Evolutionary conservation across 2,113 vertebrate genomes (phyloP), one percentile per base, ranked within the genome.

Genomic region (Synodontis membranacea): DNA sequence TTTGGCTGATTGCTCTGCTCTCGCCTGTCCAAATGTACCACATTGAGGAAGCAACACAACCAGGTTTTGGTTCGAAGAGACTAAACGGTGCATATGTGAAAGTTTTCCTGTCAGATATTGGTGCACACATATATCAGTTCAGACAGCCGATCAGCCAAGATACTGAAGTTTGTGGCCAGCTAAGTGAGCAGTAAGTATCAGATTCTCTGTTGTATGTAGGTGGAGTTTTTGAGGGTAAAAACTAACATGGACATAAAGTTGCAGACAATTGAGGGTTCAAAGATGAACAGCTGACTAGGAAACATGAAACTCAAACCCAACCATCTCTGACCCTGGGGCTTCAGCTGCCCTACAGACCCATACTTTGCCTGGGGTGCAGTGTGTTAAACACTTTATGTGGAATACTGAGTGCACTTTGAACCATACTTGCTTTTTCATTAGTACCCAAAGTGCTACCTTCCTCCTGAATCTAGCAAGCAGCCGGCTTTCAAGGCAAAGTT

Each of bases 301-400:
- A 56, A 86, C 84, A 79, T 79, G 72, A 82, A 83, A 83, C 84
- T 86, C 56, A 42, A 80, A 56, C 60, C 10, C 21, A 74, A 70
- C 19, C 56, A 39, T 34, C n/a, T 44, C 23, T 44, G 84, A 82
- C 79, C 70, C 70, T 34, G 66, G 84, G 34, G 48, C 70, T 37
- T 66, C 87, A 82, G 78, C 78, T 88, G 68, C 80, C 52, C 25
- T 31, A 44, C 25, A 23, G 60, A 76, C 21, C 46, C 46, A 83
- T 42, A 83, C 80, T 82, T 75, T n/a, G 25, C 23, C 28, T 28
- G 68, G 12, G 23, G 39, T 15, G 28, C 25, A 19, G 28, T 54
- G 21, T 6, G 15, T 28, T 42, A 66, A 76, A 3, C 19, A 39
- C 46, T 72, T 23, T 80, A 60, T 42, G 15, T 31, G 25, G 34